Conservation (phyloP, 2,113 vertebrate species). For the Mystacornis crossleyi region DNA sequence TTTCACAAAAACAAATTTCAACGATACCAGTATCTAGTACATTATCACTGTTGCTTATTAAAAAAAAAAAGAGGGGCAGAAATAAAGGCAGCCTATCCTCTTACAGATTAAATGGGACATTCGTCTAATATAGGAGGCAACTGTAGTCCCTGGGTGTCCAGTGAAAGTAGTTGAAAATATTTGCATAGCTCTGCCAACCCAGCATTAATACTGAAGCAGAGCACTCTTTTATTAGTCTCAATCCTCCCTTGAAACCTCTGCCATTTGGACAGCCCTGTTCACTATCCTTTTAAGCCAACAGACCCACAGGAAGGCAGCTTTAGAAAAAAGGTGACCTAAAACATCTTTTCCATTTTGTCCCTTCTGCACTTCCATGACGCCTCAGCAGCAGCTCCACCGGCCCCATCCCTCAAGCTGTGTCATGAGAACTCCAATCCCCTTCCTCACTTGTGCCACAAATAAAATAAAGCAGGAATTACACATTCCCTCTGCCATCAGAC, state of each 20-base stretch:
- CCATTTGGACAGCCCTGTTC: fast-evolving
- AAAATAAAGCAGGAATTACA: slow-evolving; percentile 36
- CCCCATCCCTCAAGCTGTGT: not conserved
- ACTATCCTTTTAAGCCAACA: not conserved
- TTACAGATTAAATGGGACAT: not conserved
- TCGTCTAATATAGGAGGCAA: not conserved
- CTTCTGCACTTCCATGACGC: fast-evolving
- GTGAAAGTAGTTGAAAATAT: not conserved
- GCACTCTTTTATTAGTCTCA: not conserved
- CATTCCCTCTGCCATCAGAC: slow-evolving; percentile 42
- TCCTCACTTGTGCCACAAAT: not conserved
- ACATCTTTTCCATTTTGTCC: not conserved
- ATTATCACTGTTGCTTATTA: not conserved
- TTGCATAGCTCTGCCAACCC: not conserved
- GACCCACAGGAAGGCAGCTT: not conserved
- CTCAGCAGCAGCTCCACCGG: not conserved
- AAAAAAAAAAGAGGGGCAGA: not conserved
- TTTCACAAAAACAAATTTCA: not conserved
- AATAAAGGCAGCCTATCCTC: not conserved
- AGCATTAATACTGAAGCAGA: not conserved
- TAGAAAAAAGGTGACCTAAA: not conserved
- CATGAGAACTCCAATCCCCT: not conserved
- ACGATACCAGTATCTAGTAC: not conserved
- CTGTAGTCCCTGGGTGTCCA: not conserved
- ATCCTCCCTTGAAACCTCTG: not conserved